A percentile compares a stretch with the other conserved stretches of the same genome.
phyloP scores from a whole-genome alignment of 1,140 invertebrate genomes.

The Tribolium castaneum region DNA sequence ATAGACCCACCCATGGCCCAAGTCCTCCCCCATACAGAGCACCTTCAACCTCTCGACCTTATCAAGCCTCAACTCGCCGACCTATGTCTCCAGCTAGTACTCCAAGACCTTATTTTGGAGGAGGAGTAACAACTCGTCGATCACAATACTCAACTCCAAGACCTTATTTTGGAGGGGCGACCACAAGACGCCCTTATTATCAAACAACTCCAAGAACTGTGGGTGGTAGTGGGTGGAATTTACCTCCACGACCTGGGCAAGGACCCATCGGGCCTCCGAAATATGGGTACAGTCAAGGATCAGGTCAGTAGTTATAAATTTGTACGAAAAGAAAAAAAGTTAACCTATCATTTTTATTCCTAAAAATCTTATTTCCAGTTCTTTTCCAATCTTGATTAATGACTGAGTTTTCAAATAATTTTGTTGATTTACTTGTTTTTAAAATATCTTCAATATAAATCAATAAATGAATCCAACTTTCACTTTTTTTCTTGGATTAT shows the following conservation, averaged over 20 bases:
- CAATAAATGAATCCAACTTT: too few species aligned
- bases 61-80: background rate
- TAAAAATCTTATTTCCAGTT: too few species aligned
- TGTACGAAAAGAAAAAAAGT: too few species aligned
- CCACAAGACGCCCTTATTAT: background rate
- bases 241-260: background rate
- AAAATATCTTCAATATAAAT: too few species aligned
- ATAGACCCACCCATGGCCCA: background rate
- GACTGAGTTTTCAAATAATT: too few species aligned
- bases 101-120: background rate
- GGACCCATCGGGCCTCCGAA: background rate
- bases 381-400: too few species aligned
- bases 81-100: background rate
- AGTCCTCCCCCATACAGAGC: background rate
- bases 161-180: background rate
- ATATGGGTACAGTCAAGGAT: background rate
- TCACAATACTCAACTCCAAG: background rate
- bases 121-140: background rate
- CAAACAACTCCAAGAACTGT: background rate
- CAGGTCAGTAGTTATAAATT: background rate
- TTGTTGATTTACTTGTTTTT: too few species aligned
- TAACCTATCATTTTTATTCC: too few species aligned
- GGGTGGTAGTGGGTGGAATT: background rate
- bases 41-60: background rate
- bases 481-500: too few species aligned